Evolutionary conservation across 2,113 vertebrate species (phyloP), one percentile per base, ranked within the genome.

Genomic region (Morone saxatilis): DNA sequence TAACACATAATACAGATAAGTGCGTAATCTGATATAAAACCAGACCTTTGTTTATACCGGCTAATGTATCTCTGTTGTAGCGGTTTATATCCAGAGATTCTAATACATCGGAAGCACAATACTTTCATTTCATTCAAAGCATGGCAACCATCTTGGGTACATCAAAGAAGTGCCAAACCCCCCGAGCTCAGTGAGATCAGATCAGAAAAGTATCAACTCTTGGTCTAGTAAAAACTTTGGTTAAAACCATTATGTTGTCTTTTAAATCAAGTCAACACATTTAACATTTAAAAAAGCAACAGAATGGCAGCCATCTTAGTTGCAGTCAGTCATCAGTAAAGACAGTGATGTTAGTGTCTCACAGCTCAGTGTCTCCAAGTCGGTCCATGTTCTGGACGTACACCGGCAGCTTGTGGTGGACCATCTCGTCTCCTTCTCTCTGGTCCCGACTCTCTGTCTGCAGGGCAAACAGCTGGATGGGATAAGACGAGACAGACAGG

Each of bases 301-400:
- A 82, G 53, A 71, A 57, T 51, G 78, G 78, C 83, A 79, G 81
- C 83, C 63, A 80, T 78, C 53, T 88, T 76, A 36, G 59, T 20
- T 61, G 62, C 25, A 25, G 47, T 71, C 60, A 83, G 70, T 83
- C 76, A 70, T 50, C 50, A 87, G 76, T 71, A 83, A 86, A 91
- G 60, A 92, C 68, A 88, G 78, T 72, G 87, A 66, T 78, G 71
- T 86, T 70, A 82, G 66, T 71, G 68, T 84, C 93, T 99, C 95
- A 99, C 98, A 99, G 96, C 93, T 99, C 98, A 6, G 97, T 98
- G 93, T 99, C 98, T 81, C 97, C 98, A 3, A 99, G 96, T 4
- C 97, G 97, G 94, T 99, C 98, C 97, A 98, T 99, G 90, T 96
- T 97, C 92, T 97, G 97, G 77, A 99, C 97, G 0, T 99, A 99